Percentiles rank a stretch among this genome's conserved stretches.
Conservation (phyloP, 2,113 vertebrate genomes). For the Panthera leo region DNA sequence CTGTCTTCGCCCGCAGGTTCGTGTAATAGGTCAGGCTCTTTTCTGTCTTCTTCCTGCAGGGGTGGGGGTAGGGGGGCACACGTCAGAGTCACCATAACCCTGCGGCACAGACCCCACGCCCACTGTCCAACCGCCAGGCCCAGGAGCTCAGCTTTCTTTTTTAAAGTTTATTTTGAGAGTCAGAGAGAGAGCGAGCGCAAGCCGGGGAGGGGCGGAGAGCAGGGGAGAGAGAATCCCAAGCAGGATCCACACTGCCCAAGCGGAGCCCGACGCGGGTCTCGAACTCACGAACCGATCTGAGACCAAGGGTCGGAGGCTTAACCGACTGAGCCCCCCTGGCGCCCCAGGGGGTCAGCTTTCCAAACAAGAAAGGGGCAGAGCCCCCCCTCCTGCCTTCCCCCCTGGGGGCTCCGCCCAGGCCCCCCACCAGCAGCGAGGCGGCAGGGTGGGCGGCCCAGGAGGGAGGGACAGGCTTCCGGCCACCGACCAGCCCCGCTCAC, state of each 20-base stretch:
- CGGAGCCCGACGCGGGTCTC: too few species aligned
- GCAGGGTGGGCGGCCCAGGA: neutral
- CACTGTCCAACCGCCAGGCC: too few species aligned
- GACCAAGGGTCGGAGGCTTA: too few species aligned
- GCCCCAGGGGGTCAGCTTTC: neutral
- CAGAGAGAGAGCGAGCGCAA: rapidly evolving
- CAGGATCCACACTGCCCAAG: too few species aligned
- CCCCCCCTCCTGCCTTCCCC: neutral
- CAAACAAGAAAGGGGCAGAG: neutral
- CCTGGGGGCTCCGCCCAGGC: rapidly evolving
- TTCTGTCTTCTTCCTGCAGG: slow-evolving; percentile 88
- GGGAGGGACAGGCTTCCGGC: too few species aligned
- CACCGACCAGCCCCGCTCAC: slow-evolving; percentile 75
- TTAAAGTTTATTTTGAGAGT: too few species aligned
- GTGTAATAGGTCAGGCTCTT: slow-evolving; percentile 92
- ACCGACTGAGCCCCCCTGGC: too few species aligned
- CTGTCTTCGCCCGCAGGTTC: slow-evolving; percentile 82
- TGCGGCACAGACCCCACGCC: neutral
- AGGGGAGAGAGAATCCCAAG: too few species aligned
- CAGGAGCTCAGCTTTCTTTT: neutral
- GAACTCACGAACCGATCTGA: too few species aligned
- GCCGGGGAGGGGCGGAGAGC: too few species aligned
- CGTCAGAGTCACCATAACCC: neutral
- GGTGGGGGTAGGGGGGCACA: rapidly evolving
- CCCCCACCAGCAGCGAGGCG: neutral